Evolutionary conservation across 2,888 invertebrate genomes (phyloP), one percentile per base, ranked within the genome.

Genomic region (Drosophila aldrichi): DNA sequence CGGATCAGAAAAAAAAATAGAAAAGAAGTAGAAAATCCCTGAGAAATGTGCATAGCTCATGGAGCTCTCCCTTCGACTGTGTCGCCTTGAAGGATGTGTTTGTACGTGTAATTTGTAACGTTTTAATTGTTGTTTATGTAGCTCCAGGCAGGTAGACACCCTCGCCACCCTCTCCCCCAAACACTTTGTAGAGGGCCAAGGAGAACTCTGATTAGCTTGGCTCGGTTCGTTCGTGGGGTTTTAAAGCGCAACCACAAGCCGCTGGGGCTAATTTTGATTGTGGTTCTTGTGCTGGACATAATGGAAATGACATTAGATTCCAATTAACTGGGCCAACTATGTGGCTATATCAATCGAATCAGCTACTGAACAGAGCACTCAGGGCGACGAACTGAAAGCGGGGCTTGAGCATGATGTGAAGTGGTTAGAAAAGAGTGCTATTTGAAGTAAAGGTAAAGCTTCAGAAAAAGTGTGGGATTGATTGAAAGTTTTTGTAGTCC

Each of bases 81-180:
- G 52, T 22, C 54, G 7, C 38, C 54, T 72, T 77, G 66, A 80
- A 77, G 61, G 57, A 72, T 74, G 78, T 89, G 78, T 89, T 72
- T 88, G 63, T 74, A 72, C 64, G 81, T 83, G 81, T 73, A 81
- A 85, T 88, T 89, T 82, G 90, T 85, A 88, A 77, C 80, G 63
- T 88, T 89, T 86, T 86, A 86, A 86, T 86, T 86, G 89, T 86
- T 86, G 85, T 89, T 89, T 89, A 89, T 80, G 70, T 64, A 55
- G 76, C 76, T 72, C 62, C 77, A 59, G 58, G 69, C 52, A n/a
- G 40, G 44, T 34, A 7, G 6, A 34, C 0, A 20, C 20, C 43
- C 0, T 48, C 44, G 1, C 29, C 8, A 29, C 29, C 8, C 29
- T n/a, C n/a, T 8, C 41, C 18, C 14, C 51, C 25, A 12, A 7